A percentile compares a stretch with the other conserved stretches of the same genome.
Evolutionary conservation across 2,797 vertebrate species (phyloP).

Genomic region (Squalus acanthias): DNA sequence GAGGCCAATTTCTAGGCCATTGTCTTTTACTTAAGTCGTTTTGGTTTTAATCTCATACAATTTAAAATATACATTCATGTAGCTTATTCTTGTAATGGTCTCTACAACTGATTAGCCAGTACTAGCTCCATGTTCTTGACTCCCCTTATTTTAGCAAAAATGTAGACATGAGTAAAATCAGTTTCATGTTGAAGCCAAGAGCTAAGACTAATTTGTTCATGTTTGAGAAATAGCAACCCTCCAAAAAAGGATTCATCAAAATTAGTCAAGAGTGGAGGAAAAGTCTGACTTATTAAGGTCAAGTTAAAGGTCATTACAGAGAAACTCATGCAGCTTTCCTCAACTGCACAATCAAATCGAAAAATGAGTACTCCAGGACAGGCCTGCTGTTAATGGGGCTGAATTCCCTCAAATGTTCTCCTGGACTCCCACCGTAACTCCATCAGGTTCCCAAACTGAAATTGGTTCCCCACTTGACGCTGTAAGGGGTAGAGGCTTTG

Average conservation of each 20-base stretch:
- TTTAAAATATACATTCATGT: not conserved
- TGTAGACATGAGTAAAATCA: not conserved
- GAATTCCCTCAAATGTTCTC: not conserved
- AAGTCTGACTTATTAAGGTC: not conserved
- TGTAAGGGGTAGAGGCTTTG: not conserved
- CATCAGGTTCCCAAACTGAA: not conserved
- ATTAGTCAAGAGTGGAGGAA: too few relatives aligned
- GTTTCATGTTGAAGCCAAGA: not conserved
- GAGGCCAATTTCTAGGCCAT: too few relatives aligned
- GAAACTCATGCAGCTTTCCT: not conserved
- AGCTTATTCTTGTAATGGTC: not conserved
- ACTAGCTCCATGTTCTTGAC: not conserved
- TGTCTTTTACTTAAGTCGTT: slow-evolving; percentile 10
- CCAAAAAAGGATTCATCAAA: not conserved
- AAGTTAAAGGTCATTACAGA: not conserved
- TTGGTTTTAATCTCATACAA: not conserved
- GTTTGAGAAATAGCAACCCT: not conserved
- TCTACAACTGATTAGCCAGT: not conserved
- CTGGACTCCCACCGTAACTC: not conserved
- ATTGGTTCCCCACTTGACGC: not conserved
- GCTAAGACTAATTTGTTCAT: not conserved
- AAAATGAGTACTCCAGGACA: not conserved
- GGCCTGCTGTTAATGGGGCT: not conserved
- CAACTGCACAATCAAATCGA: not conserved
- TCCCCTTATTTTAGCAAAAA: slow-evolving; percentile 1